Base-by-base conservation (phyloP, 1,140 invertebrate genomes). In the Metopolophium dirhodum region DNA sequence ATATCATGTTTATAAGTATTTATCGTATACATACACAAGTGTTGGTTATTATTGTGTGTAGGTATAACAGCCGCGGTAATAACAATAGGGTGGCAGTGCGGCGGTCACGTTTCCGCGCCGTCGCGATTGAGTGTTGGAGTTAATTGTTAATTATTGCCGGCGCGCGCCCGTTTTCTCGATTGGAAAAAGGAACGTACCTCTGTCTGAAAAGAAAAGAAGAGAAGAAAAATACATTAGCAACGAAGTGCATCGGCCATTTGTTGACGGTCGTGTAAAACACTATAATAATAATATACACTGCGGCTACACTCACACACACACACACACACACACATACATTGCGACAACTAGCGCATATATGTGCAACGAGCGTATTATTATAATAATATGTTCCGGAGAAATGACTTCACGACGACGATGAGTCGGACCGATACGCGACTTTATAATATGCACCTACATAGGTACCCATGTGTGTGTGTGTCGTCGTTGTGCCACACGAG, bases 121-220 rank as follows among this genome's bases (percentile, higher is more conserved):
- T n/a, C 82, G 91, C 91, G 91, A 92, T 92, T 92, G 91, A 92
- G 91, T 86, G 91, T 86, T 93, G 51, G 82, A 86, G 91, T 93
- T 93, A 93, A 86, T 93, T 93, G 91, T 93, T 93, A 93, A 93
- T 93, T 93, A 93, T 93, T 93, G 49, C 82, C 23, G 82, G 23
- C 82, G 35, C 82, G 89, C 88, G 82, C 35, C 35, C 77, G 88
- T n/a, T 41, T 68, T 68, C 57, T 90, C 41, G 89, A 68, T 61
- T n/a, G 89, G n/a, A 68, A 68, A 61, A n/a, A 68, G 23, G 18
- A 30, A 90, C 30, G 23, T 8, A 47, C 45, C 45, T 18, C 49
- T 18, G 18, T 51, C 18, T 3, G 49, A 18, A 47, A 26, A 37
- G 7, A 26, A 49, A 49, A 77, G 49, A 47, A 49, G 47, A 49